Evolutionary conservation across 1,140 invertebrate genomes (phyloP).

Genomic region (Maniola jurtina): DNA sequence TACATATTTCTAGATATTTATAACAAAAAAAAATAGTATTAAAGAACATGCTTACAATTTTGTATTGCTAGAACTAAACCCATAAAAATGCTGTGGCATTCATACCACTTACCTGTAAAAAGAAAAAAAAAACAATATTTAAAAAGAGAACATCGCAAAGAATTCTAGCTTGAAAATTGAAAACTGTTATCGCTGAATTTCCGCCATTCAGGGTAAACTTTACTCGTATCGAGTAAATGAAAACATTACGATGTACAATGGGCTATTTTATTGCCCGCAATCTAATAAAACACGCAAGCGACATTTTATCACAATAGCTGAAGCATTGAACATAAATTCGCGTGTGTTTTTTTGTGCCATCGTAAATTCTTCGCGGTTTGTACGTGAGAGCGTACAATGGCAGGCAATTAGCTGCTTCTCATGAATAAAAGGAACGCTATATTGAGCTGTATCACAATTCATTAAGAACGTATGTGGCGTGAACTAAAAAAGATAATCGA

Average conservation of each 20-base stretch:
- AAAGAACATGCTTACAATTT: background rate
- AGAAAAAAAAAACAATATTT: conserved; percentile 17
- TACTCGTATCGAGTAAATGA: conserved; percentile 33
- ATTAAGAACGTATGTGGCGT: background rate
- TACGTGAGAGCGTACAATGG: conserved; percentile 2
- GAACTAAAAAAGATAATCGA: background rate
- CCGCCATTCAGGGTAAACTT: conserved; percentile 29
- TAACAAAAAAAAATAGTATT: too few species aligned
- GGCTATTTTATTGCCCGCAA: conserved; percentile 5
- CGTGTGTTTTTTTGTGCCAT: conserved; percentile 9
- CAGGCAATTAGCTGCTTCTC: conserved; percentile 6
- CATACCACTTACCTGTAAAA: conserved; percentile 28
- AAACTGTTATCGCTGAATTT: conserved; percentile 37
- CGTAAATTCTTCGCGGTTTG: conserved; percentile 19
- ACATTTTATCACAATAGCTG: conserved; percentile 22
- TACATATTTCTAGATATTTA: too few species aligned
- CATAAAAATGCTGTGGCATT: background rate
- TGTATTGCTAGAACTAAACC: background rate
- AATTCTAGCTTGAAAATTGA: conserved; percentile 22
- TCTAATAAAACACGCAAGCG: conserved; percentile 22
- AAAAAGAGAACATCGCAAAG: conserved; percentile 20
- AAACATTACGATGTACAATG: conserved; percentile 35
- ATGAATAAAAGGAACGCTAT: background rate
- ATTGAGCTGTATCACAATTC: background rate
- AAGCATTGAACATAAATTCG: conserved; percentile 22